Evolutionary conservation across 2,113 vertebrate species (phyloP).

Genomic region (Ornithorhynchus anatinus): DNA sequence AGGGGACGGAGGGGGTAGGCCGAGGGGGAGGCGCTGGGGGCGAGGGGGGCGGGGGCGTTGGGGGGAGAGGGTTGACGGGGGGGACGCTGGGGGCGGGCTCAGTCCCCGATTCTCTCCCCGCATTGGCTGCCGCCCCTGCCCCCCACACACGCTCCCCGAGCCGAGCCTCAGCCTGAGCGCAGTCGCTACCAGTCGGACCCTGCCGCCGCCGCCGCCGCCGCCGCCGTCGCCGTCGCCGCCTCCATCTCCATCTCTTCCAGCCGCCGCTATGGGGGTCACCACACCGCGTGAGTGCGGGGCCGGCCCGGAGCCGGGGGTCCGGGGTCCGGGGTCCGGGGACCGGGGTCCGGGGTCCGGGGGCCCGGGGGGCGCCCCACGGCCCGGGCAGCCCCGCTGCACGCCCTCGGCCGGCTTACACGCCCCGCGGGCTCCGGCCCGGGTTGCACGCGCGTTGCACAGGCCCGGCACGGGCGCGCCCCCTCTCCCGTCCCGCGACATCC

Average conservation of each 20-base stretch:
- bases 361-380: too few relatives aligned
- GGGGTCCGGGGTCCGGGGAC: not conserved
- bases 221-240: not conserved
- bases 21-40: not conserved
- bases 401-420: too few relatives aligned
- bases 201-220: not conserved
- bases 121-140: not conserved
- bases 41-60: too few relatives aligned
- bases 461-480: not conserved
- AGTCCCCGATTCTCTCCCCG: not conserved
- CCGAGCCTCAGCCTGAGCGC: not conserved
- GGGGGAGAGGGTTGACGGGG: not conserved
- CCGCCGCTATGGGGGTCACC: too few relatives aligned
- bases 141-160: slow-evolving; percentile 9
- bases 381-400: too few relatives aligned
- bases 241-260: not conserved
- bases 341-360: not conserved
- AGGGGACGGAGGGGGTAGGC: not conserved
- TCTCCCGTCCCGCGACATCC: slow-evolving; percentile 34
- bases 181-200: not conserved
- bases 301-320: not conserved
- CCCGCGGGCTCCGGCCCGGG: too few relatives aligned
- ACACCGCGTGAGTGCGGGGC: not conserved
- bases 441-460: too few relatives aligned
- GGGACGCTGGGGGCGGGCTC: not conserved